Base-by-base conservation (phyloP, 2,797 vertebrate species). In the Coregonus sp. region DNA sequence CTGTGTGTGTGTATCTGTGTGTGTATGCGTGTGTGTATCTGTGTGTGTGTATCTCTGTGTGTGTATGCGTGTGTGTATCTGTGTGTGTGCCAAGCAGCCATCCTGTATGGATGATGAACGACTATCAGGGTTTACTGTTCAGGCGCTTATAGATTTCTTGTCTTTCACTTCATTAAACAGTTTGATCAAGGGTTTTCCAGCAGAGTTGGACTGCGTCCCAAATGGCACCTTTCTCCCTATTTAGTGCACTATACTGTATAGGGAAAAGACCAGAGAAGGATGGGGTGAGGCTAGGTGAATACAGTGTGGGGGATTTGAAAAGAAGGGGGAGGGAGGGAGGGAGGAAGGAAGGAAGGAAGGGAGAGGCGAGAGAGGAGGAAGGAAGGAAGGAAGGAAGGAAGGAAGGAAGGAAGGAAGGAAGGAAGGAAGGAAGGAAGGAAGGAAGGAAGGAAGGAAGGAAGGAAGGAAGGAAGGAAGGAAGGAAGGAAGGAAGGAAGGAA, bases 91-190 rank as follows among this genome's bases (percentile, higher is more conserved):
- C 74, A 66, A 70, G 77, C 81, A 82, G 78, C 77, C 78, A 82
- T 83, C 75, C 80, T 84, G 84, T 88, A 85, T 81, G 78, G 78
- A 87, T 93, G 90, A 93, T 91, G 92, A 92, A 93, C 91, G 83
- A 79, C 80, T 81, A 75, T n/a, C 25, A 69, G 78, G 84, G 86
- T 86, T 83, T 76, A 88, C 88, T 90, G 86, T 90, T 91, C 85
- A 79, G 73, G 76, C 86, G 84, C 81, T 84, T 87, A 87, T 47
- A 47, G 90, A 93, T 92, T 90, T 89, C 80, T 88, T 91, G 87
- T 92, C 87, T 73, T 90, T 92, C 87, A 91, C 89, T 89, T 92
- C 89, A 92, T 92, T 91, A 90, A 91, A 89, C 78, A 74, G 86
- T 85, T 82, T 86, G 85, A 91, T 91, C 80, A 87, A 90, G 84